Conservation (phyloP, 2,888 invertebrate genomes). For the Limnephilus auricula region DNA sequence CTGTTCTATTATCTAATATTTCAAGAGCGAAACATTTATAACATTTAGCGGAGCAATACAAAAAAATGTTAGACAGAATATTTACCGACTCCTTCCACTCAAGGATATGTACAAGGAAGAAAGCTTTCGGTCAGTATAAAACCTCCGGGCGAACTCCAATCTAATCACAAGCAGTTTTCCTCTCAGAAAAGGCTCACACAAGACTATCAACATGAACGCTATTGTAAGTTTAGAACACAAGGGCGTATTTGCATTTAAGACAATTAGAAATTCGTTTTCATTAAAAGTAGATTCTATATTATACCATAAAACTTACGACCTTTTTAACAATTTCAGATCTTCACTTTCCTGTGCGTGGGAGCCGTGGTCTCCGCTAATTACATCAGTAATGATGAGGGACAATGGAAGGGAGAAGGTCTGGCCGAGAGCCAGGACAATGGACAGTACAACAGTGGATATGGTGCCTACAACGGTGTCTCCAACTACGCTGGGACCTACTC, state of each 20-base stretch:
- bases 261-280: not conserved
- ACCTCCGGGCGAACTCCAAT: not conserved
- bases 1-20: not conserved
- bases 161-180: conserved; percentile 63
- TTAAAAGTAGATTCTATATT: not conserved
- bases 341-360: conserved; percentile 53
- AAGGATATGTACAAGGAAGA: not conserved
- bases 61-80: no score
- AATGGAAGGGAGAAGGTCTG: conserved; percentile 57
- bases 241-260: not conserved
- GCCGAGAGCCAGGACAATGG: conserved; percentile 57
- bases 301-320: not conserved
- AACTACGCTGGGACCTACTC: conserved; percentile 38
- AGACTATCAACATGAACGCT: conserved; percentile 42
- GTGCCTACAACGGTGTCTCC: not conserved
- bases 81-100: not conserved
- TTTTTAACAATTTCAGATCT: not conserved
- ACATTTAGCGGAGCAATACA: no score
- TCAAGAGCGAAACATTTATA: not conserved
- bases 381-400: conserved; percentile 43
- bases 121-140: conserved; percentile 13
- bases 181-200: conserved; percentile 61
- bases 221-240: conserved; percentile 15
- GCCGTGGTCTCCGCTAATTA: conserved; percentile 45
- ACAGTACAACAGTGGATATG: conserved; percentile 47